Evolutionary conservation across 2,888 invertebrate genomes (phyloP).

Genomic region (Heliconius sara): DNA sequence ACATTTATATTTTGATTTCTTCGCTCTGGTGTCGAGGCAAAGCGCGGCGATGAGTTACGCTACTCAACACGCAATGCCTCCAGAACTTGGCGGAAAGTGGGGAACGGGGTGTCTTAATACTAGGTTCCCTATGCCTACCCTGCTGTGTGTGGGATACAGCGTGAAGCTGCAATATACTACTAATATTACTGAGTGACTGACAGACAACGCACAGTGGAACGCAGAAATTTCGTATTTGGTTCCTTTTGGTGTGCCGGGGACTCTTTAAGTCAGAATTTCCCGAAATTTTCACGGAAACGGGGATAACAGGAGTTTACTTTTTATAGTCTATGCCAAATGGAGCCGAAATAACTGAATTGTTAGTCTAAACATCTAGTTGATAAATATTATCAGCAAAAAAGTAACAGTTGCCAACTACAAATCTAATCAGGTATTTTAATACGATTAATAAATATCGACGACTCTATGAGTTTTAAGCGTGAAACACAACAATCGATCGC

Average conservation of each 20-base stretch:
- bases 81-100: too few relatives aligned
- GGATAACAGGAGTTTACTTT: neutral
- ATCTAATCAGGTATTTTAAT: neutral
- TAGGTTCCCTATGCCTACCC: too few relatives aligned
- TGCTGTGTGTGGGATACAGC: too few relatives aligned
- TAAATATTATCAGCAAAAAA: neutral
- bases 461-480: conserved; percentile 56
- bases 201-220: neutral
- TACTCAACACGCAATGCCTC: too few relatives aligned
- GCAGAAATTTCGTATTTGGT: neutral
- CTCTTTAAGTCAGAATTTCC: neutral
- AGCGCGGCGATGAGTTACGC: too few relatives aligned
- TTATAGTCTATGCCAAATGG: neutral
- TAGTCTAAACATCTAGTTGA: neutral
- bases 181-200: too few relatives aligned
- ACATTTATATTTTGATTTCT: too few relatives aligned
- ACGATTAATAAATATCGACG: conserved; percentile 47
- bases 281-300: neutral
- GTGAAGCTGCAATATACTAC: too few relatives aligned
- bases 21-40: too few relatives aligned
- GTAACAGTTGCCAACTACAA: neutral
- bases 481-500: conserved; percentile 25
- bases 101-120: too few relatives aligned
- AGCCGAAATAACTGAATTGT: neutral
- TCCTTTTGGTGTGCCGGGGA: neutral